Evolutionary conservation across 2,888 invertebrate species (phyloP).

Genomic region (Amorpha juglandis): DNA sequence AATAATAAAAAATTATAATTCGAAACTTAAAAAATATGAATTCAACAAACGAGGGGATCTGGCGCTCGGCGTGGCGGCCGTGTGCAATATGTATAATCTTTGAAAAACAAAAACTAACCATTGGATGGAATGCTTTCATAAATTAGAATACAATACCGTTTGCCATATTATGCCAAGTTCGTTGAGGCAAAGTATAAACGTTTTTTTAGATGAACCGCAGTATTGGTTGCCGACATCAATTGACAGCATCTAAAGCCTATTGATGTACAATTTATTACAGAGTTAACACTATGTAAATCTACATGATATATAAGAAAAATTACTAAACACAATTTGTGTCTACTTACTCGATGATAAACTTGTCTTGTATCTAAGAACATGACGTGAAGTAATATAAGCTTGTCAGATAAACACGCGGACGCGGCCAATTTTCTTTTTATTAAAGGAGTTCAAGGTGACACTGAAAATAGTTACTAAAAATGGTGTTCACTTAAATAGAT

Average conservation of each 20-base stretch:
- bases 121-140: no score
- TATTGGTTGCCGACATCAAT: background rate
- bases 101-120: no score
- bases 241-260: background rate
- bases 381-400: background rate
- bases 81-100: no score
- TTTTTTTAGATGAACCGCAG: no score
- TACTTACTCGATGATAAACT: background rate
- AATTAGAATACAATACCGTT: no score
- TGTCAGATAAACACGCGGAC: background rate
- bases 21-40: no score
- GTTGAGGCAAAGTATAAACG: no score
- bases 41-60: no score
- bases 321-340: background rate
- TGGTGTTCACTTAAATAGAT: conserved; percentile 46
- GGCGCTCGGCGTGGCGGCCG: no score
- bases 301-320: conserved; percentile 1
- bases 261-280: background rate
- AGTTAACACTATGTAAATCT: background rate
- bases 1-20: background rate
- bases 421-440: conserved; percentile 1
- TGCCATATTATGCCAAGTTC: no score
- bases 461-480: conserved; percentile 47
- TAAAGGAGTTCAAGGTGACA: conserved; percentile 25
- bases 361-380: background rate